Percentiles rank a stretch among this genome's conserved stretches.
phyloP scores from a whole-genome alignment of 2,113 vertebrate genomes.

The Neopipo cinnamomea region DNA sequence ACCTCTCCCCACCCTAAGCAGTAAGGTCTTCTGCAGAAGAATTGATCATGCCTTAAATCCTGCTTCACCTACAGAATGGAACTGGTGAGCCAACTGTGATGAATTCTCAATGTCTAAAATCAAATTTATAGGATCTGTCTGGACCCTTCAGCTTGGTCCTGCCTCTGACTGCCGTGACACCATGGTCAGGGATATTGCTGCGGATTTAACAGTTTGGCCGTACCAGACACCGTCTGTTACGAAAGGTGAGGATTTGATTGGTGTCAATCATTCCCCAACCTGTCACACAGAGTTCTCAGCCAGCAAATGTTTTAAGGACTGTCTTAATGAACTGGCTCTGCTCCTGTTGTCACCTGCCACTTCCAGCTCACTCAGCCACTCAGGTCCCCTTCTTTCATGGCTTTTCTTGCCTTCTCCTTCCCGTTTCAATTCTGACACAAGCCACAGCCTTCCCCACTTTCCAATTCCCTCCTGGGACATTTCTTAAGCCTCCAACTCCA shows the following conservation, averaged over 20 bases:
- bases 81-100: conserved; percentile 23
- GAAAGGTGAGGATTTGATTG: conserved; percentile 64
- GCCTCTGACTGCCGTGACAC: conserved; percentile 51
- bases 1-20: not conserved
- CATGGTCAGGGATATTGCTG: conserved; percentile 49
- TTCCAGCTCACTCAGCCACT: not conserved
- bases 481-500: not conserved
- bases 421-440: not conserved
- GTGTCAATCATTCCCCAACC: conserved; percentile 66
- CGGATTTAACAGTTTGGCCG: conserved; percentile 60
- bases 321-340: conserved; percentile 65
- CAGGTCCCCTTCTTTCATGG: not conserved
- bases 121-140: conserved; percentile 47
- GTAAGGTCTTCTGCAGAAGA: conserved; percentile 22
- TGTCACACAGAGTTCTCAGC: conserved; percentile 49
- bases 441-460: not conserved
- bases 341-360: conserved; percentile 17
- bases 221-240: conserved; percentile 19
- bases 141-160: conserved; percentile 41
- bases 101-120: conserved; percentile 66
- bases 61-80: not conserved
- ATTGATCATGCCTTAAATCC: conserved; percentile 38
- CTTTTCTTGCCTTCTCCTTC: not conserved
- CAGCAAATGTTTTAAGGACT: conserved; percentile 64
- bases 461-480: not conserved